Percentiles rank a stretch among this genome's conserved stretches.
These are phyloP conservation scores for Parelbella ahira DNA, from an alignment of 2,888 invertebrate genomes.

Conservation along the genomic window DNA sequence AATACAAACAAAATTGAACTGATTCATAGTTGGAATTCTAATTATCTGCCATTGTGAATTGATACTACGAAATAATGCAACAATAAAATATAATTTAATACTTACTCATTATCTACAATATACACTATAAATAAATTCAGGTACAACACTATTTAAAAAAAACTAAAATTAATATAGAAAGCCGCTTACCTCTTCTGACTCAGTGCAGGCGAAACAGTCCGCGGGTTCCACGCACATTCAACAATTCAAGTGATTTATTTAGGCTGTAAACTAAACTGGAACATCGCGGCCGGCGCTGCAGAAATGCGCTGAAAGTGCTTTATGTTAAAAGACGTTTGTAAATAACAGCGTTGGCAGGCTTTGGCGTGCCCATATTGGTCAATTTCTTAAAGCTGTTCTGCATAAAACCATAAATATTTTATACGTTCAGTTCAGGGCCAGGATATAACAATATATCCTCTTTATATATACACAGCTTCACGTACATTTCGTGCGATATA, in stretches of 20 bases:
- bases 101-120: no score
- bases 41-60: no score
- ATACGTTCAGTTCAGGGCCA: slow-evolving; percentile 20
- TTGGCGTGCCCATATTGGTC: slow-evolving; percentile 24
- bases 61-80: no score
- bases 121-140: no score
- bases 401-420: slow-evolving; percentile 26
- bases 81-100: no score
- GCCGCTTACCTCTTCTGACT: slow-evolving; percentile 2
- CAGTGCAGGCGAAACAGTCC: slow-evolving; percentile 26
- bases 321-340: slow-evolving; percentile 30
- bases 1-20: no score
- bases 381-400: slow-evolving; percentile 26
- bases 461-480: slow-evolving; percentile 6
- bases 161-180: no score
- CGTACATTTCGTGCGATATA: slow-evolving; percentile 1
- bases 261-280: slow-evolving; percentile 59
- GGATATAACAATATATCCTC: slow-evolving; percentile 9
- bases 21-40: no score
- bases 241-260: slow-evolving; percentile 74
- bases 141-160: no score
- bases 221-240: slow-evolving; percentile 74
- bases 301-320: slow-evolving; percentile 32
- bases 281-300: slow-evolving; percentile 32
- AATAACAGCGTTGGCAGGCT: slow-evolving; percentile 25